phyloP scores from a whole-genome alignment of 1,140 invertebrate genomes.

The Eriosoma lanigerum region DNA sequence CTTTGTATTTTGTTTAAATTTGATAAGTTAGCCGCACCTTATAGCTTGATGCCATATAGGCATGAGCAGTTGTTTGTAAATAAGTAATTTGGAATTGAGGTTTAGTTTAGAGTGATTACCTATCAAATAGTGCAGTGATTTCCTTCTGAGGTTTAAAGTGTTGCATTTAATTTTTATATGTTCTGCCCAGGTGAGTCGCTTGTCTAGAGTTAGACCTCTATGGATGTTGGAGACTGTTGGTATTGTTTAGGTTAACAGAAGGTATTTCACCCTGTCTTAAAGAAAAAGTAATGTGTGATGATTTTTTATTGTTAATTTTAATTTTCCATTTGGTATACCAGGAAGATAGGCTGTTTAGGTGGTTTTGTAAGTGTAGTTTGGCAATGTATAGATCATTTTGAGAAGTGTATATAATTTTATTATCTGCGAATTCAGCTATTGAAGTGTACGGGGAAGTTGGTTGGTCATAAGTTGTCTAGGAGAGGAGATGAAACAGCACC shows the following conservation, averaged over 20 bases:
- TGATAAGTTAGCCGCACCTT: not conserved
- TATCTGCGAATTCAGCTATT: constrained; percentile 16
- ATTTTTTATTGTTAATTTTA: constrained; percentile 56
- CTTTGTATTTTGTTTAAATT: not conserved
- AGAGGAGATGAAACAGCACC: constrained; percentile 10
- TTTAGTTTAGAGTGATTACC: not conserved
- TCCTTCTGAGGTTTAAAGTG: constrained; percentile 13
- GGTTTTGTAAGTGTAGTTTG: constrained; percentile 54
- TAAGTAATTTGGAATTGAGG: not conserved
- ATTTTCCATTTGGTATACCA: constrained; percentile 56
- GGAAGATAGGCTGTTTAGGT: constrained; percentile 53
- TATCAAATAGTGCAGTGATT: constrained; percentile 2
- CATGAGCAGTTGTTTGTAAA: not conserved
- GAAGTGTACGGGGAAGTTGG: not conserved
- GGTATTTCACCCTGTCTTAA: constrained; percentile 1
- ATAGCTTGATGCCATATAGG: not conserved
- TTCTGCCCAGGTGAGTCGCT: no score
- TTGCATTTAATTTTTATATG: no score
- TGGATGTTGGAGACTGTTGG: no score
- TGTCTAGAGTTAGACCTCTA: no score
- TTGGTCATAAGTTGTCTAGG: constrained; percentile 27
- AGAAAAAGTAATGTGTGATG: constrained; percentile 26
- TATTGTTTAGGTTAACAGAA: constrained; percentile 19
- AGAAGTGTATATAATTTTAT: constrained; percentile 53
- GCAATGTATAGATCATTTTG: constrained; percentile 53